These are phyloP conservation scores for Drosophila koepferae DNA, from an alignment of 2,888 invertebrate species.

Conservation along the genomic window DNA sequence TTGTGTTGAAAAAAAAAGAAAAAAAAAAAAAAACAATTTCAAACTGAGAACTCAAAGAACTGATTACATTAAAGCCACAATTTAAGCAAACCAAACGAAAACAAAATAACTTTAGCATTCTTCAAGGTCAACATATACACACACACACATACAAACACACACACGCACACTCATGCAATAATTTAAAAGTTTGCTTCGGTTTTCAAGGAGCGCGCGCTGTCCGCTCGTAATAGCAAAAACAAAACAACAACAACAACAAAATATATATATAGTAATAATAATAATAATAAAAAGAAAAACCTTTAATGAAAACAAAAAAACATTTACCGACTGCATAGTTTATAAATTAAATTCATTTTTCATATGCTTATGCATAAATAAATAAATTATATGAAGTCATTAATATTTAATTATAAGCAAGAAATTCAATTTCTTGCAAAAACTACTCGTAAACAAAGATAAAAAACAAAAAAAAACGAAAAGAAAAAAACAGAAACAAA, in stretches of 20 bases:
- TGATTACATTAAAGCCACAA: slow-evolving; percentile 65
- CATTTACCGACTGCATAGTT: slow-evolving; percentile 54
- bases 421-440: slow-evolving; percentile 74
- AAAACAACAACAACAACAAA: too few relatives aligned
- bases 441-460: slow-evolving; percentile 46
- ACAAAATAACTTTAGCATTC: slow-evolving; percentile 24
- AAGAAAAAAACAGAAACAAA: slow-evolving; percentile 5
- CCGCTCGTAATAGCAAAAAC: slow-evolving; percentile 20
- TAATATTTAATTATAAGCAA: slow-evolving; percentile 55
- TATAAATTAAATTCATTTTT: slow-evolving; percentile 28
- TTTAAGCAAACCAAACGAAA: slow-evolving; percentile 25
- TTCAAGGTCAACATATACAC: slow-evolving; percentile 45
- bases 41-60: slow-evolving; percentile 77
- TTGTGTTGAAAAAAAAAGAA: slow-evolving; percentile 22
- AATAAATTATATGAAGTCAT: slow-evolving; percentile 52
- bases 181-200: slow-evolving; percentile 28
- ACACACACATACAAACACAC: slow-evolving; percentile 10
- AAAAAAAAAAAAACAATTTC: slow-evolving; percentile 17
- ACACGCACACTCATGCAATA: neutral
- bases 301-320: slow-evolving; percentile 25
- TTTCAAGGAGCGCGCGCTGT: slow-evolving; percentile 30
- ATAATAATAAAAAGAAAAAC: neutral
- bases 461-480: slow-evolving; percentile 1
- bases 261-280: slow-evolving; percentile 5
- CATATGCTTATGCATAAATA: slow-evolving; percentile 33